A percentile compares a stretch with the other conserved stretches of the same genome.
phyloP scores from a whole-genome alignment of 2,113 vertebrate genomes.

The Odocoileus hemionus region DNA sequence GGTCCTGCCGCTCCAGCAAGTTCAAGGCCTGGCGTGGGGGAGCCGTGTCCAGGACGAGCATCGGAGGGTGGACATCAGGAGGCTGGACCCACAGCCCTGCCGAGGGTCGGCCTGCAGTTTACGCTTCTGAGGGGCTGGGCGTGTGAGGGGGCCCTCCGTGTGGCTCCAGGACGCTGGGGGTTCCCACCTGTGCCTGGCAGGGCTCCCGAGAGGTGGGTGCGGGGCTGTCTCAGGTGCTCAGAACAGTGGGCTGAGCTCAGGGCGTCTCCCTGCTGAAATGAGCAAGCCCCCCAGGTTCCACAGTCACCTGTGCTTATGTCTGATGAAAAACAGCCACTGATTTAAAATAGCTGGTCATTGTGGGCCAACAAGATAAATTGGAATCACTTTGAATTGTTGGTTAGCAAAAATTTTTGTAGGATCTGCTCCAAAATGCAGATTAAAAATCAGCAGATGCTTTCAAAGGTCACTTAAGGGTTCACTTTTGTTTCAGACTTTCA shows the following conservation, averaged over 20 bases:
- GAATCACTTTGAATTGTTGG: fast-evolving
- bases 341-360: not conserved
- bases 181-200: fast-evolving
- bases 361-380: not conserved
- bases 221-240: too few species aligned
- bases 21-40: fast-evolving
- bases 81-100: fast-evolving
- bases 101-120: fast-evolving
- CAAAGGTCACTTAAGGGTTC: not conserved
- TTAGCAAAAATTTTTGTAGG: fast-evolving
- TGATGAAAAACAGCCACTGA: fast-evolving
- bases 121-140: not conserved
- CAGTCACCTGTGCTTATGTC: fast-evolving
- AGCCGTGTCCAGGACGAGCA: fast-evolving
- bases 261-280: not conserved
- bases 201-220: fast-evolving
- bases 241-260: not conserved
- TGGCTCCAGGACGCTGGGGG: fast-evolving
- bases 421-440: not conserved
- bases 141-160: not conserved
- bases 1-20: fast-evolving
- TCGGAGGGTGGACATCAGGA: fast-evolving
- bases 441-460: fast-evolving
- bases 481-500: not conserved
- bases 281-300: fast-evolving